Evolutionary conservation across 2,888 invertebrate genomes (phyloP), one percentile per base, ranked within the genome.

Genomic region (Oligia strigilis): DNA sequence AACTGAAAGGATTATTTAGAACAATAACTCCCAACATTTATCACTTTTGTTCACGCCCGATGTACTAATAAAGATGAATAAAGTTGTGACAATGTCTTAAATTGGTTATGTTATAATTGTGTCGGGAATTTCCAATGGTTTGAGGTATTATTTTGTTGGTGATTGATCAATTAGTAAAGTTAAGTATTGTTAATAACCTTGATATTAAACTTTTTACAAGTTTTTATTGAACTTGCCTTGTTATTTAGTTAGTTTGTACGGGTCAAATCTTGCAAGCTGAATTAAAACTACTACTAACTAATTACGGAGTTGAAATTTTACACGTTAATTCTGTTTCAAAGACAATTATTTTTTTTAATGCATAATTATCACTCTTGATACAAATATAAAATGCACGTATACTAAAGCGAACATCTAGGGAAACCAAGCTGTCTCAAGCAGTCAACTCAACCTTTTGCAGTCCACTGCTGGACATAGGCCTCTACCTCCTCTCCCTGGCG

Each of bases 1-100:
- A 94, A 95, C 95, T 94, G 92, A 94, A 94, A 94, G 95, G 96
- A 95, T 95, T 95, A 95, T 93, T 94, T 93, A 94, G 92, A 94
- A 95, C 95, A 95, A 95, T 95, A 91, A 94, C 93, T 93, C 93
- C 92, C 90, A 93, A 94, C 95, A 95, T 95, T 94, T 93, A 94
- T 95, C 96, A 94, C 94, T 93, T 93, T 93, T 93, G 94, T 94
- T 93, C 93, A 91, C 93, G 93, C 94, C 93, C 91, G 90, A 87
- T 92, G 92, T 92, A 91, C 92, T 91, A 92, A 94, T 93, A 93
- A 92, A 93, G 93, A 93, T 93, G 94, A 93, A 94, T 93, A 92
- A 93, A 93, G 91, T 92, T 93, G 89, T 92, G 92, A 93, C 92
- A 92, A 92, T 89, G 87, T 91, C 91, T 85, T 89, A 86, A 90